Conservation (phyloP, 2,797 vertebrate genomes). For the Micrastur ruficollis region DNA sequence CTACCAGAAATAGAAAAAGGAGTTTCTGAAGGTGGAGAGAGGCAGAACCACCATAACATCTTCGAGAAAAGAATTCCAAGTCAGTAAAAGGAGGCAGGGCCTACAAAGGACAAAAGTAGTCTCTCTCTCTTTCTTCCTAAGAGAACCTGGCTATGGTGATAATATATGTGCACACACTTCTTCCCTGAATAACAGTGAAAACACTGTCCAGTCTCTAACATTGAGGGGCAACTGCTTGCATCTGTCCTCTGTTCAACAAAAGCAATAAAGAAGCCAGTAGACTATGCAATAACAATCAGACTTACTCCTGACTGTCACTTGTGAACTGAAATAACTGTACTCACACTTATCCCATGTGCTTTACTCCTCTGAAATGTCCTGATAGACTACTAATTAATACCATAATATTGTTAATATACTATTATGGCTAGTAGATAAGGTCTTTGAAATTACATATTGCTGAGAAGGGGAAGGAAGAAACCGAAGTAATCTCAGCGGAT, state of each 20-base stretch:
- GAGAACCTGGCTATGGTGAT: neutral
- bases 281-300: neutral
- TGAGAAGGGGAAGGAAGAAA: neutral
- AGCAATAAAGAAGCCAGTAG: neutral
- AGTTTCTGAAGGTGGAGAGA: neutral
- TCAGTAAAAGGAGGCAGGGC: neutral
- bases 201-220: neutral
- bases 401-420: neutral
- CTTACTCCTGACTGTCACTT: neutral
- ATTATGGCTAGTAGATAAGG: neutral
- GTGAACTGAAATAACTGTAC: neutral
- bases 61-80: neutral
- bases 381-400: neutral
- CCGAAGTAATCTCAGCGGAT: neutral
- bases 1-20: neutral
- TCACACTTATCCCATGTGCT: neutral
- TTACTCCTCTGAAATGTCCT: neutral
- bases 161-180: no score
- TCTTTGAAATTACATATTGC: neutral
- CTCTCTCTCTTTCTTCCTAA: accelerated
- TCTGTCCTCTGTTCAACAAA: neutral
- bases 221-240: neutral
- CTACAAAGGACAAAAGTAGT: neutral
- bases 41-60: neutral
- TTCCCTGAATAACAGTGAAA: neutral